Conservation (phyloP, 1,140 invertebrate species). For the Bombyx mandarina region DNA sequence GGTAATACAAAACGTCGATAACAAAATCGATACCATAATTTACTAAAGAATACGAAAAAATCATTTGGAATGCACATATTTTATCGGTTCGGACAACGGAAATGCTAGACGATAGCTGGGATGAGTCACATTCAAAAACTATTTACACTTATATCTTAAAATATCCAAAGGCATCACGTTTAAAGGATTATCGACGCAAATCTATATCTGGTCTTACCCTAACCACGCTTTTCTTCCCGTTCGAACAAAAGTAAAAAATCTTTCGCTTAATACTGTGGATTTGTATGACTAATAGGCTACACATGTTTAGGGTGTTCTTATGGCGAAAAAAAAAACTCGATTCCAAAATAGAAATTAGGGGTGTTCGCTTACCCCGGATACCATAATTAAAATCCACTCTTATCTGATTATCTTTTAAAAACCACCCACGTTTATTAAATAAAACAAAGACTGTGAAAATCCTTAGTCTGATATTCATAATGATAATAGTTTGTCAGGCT, state of each 20-base stretch:
- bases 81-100: too few species aligned
- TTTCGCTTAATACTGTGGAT: conserved; percentile 25
- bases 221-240: conserved; percentile 15
- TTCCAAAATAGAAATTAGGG: conserved; percentile 63
- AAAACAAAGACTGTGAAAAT: too few species aligned
- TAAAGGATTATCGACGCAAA: conserved; percentile 23
- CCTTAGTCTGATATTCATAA: too few species aligned
- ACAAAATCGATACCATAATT: too few species aligned
- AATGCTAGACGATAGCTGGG: too few species aligned
- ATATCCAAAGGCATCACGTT: conserved; percentile 32
- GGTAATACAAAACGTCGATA: too few species aligned
- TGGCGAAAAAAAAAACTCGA: conserved; percentile 7
- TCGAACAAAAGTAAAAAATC: conserved; percentile 22
- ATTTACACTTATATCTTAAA: conserved; percentile 7
- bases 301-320: conserved; percentile 35
- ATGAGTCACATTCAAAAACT: too few species aligned
- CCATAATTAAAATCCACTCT: conserved; percentile 55
- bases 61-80: too few species aligned
- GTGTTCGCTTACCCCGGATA: conserved; percentile 38
- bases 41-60: too few species aligned
- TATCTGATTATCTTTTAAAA: conserved; percentile 44
- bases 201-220: conserved; percentile 12
- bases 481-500: too few species aligned
- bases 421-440: conserved; percentile 45
- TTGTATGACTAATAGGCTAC: conserved; percentile 50